A percentile compares a stretch with the other conserved stretches of the same genome.
These are phyloP conservation scores for Eulemur rufifrons DNA, from an alignment of 2,113 vertebrate species.

Conservation along the genomic window DNA sequence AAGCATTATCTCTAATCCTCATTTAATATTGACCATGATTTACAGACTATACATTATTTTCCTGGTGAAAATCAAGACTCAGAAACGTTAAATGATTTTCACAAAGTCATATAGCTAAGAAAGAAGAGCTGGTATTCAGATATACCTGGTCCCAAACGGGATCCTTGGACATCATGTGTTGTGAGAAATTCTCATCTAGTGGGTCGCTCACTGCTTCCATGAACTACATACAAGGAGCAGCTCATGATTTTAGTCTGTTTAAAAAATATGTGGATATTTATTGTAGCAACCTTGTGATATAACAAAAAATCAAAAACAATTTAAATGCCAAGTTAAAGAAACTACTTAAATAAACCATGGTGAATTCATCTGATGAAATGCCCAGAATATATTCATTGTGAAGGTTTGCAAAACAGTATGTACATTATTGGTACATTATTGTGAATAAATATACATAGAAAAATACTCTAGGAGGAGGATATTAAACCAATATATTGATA, in stretches of 20 bases:
- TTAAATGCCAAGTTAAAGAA: neutral
- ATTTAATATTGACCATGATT: neutral
- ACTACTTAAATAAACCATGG: neutral
- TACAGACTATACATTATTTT: neutral
- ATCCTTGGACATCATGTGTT: neutral
- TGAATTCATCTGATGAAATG: neutral
- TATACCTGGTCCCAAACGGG: neutral
- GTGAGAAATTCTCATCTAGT: neutral
- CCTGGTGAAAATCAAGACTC: neutral
- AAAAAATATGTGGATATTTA: neutral
- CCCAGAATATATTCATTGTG: neutral
- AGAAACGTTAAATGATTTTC: neutral
- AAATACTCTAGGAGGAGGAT: neutral
- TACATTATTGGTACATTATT: neutral
- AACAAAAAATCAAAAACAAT: neutral
- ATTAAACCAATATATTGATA: neutral
- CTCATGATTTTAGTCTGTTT: neutral
- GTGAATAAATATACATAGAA: neutral
- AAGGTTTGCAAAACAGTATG: neutral
- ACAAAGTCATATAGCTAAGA: neutral
- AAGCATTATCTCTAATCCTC: neutral
- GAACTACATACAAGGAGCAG: neutral
- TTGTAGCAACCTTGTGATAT: neutral
- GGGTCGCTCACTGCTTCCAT: neutral
- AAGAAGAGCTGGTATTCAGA: neutral